Evolutionary conservation across 2,888 invertebrate species (phyloP), one percentile per base, ranked within the genome.

Genomic region (Hyposoter dolosus): DNA sequence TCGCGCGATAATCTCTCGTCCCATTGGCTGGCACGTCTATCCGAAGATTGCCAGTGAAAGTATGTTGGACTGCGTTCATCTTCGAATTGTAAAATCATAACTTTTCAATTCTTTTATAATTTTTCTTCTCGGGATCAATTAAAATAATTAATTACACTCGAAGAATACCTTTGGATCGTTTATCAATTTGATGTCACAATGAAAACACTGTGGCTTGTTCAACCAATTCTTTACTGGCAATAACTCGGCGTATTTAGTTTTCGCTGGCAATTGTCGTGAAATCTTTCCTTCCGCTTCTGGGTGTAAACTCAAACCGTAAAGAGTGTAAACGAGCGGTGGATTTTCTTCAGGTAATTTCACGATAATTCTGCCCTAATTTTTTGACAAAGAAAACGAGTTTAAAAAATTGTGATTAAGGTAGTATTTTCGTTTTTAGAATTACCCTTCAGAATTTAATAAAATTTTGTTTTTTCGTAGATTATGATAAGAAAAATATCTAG

Each of bases 181-280:
- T 1, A 87, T 15, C 35, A 85, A 75, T 66, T 90, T 87, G 28
- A 90, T 90, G n/a, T 76, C 85, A 47, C 92, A 91, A 10, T 78
- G 35, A 50, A 92, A 92, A 32, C 82, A 88, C 66, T 90, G 89
- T 5, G 84, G 79, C 17, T 77, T 87, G n/a, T 88, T 76, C 17
- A 88, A 71, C 90, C 91, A 91, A 84, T 92, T 92, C 60, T 88
- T 82, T 4, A 92, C 89, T 1, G 89, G 79, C 43, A 92, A 83
- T 12, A 86, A 88, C 84, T 92, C 92, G 3, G 86, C 83, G 66
- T 89, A 90, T 53, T 87, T 91, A 2, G 88, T 91, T 76, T 91
- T 91, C 3, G 91, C 91, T 6, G 91, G 90, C 32, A 92, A 84
- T 56, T 88, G 87, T 5, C 92, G 90, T 23, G 66, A 50, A 32